Base-by-base conservation (phyloP, 2,888 invertebrate genomes). In the Eilema depressum region DNA sequence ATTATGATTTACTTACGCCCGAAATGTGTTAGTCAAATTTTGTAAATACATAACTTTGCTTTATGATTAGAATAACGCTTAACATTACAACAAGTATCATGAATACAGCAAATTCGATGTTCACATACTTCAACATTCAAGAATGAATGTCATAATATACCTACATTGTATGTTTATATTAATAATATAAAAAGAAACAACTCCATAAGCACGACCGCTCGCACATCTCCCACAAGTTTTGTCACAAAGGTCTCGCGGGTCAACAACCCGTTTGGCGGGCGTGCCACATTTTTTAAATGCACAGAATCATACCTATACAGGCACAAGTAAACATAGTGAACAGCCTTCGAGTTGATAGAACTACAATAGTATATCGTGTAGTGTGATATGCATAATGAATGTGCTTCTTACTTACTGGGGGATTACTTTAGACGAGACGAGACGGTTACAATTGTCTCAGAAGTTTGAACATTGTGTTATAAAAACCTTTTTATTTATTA, bases 181-280 rank as follows among this genome's bases (percentile, higher is more conserved):
- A 12, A 37, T 12, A 53, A 53, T 53, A 79, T 83, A 85, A 84
- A 79, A 84, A 85, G 83, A 85, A 80, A 77, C 76, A 81, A 78
- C 79, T 75, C 83, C 85, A 86, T 86, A 88, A 87, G 83, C 71
- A 76, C 85, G 83, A 85, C 80, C 83, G 80, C 78, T 76, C 86
- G 88, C 85, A 88, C 92, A 92, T 93, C 92, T 91, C 92, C 91
- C 91, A 91, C 92, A 89, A 93, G 90, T 92, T 92, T 92, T 92
- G 93, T 94, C 88, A 93, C 93, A 93, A 93, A 94, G 93, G 93
- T 92, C 91, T 85, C 86, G 81, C 70, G 88, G 93, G 91, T 93
- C 93, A 89, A 89, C 87, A 91, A 92, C 91, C 93, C 86, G 92
- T 91, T 94, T 94, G 90, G 93, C 94, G 90, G 93, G 91, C 92